Evolutionary conservation across 1,140 invertebrate species (phyloP).

Genomic region (Ceratitis capitata): DNA sequence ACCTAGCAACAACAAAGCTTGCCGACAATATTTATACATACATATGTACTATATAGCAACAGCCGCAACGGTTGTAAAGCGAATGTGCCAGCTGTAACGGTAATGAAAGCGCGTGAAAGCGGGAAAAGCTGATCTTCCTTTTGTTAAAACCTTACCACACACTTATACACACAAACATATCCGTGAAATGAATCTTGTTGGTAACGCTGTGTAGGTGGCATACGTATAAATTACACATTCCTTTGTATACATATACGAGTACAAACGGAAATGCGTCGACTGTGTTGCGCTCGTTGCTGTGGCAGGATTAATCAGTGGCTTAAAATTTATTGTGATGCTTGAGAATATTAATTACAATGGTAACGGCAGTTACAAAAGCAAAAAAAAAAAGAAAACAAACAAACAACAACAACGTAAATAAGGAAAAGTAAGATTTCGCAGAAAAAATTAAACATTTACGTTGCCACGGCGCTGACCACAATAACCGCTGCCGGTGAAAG

Average conservation of each 20-base stretch:
- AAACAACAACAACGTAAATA: too few relatives aligned
- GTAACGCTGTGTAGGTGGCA: neutral
- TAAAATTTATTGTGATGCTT: constrained; percentile 43
- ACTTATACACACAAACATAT: neutral
- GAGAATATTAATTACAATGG: constrained; percentile 42
- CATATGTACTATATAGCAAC: neutral
- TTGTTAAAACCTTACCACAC: neutral
- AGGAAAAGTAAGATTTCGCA: neutral
- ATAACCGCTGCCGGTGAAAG: neutral
- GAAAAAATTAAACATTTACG: neutral
- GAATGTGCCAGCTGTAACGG: neutral
- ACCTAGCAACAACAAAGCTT: neutral
- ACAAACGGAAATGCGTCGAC: neutral
- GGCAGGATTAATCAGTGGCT: constrained; percentile 43
- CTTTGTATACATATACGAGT: neutral
- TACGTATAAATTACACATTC: neutral
- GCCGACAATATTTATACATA: neutral
- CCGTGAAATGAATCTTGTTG: neutral
- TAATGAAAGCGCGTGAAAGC: neutral
- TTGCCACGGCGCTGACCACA: neutral
- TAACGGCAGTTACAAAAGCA: neutral
- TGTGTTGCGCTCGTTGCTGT: neutral
- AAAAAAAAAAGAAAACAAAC: too few relatives aligned
- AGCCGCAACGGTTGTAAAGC: neutral
- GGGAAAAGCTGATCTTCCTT: neutral